Evolutionary conservation across 2,797 vertebrate genomes (phyloP), one percentile per base, ranked within the genome.

Genomic region (Notolepis coatsorum): DNA sequence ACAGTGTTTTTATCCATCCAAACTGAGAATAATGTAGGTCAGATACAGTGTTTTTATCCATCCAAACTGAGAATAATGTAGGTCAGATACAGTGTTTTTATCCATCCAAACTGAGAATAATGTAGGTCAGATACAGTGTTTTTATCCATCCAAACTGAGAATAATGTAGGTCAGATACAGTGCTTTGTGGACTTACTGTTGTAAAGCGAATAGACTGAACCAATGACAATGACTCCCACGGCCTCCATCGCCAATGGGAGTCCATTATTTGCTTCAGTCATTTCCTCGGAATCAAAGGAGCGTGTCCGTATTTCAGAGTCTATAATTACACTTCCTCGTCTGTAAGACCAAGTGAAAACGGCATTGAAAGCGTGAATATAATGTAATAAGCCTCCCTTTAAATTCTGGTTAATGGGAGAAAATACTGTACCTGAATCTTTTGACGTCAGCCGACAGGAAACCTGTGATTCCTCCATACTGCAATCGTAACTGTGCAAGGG

Each of bases 241-340:
- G 1, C 0, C 4, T 0, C 7, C 23, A 91, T 18, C 23, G 62
- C 65, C 0, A 43, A 18, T 0, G 18, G 12, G 1, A 94, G 58
- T 0, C 41, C 8, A 27, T 8, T 1, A 42, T 91, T 92, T 48
- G 86, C 89, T 13, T 1, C 2, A 1, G 1, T 33, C 13, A 95
- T 17, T 64, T 84, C 65, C 0, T 18, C 0, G 0, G 48, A 8
- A 2, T 43, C 56, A 17, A 75, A 38, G 28, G 73, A 1, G 33
- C 37, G 70, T 17, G 88, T 68, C 38, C 3, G 23, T 48, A 96
- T 15, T 45, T 61, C 48, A 10, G 85, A 95, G 0, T 65, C 41
- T 71, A 89, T 83, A 35, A 88, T 42, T 57, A 94, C 51, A 50
- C 95, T 96, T 73, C 95, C 96, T 15, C 46, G 7, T 21, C 96